Evolutionary conservation across 1,140 invertebrate species (phyloP).

Genomic region (Papilio xuthus): DNA sequence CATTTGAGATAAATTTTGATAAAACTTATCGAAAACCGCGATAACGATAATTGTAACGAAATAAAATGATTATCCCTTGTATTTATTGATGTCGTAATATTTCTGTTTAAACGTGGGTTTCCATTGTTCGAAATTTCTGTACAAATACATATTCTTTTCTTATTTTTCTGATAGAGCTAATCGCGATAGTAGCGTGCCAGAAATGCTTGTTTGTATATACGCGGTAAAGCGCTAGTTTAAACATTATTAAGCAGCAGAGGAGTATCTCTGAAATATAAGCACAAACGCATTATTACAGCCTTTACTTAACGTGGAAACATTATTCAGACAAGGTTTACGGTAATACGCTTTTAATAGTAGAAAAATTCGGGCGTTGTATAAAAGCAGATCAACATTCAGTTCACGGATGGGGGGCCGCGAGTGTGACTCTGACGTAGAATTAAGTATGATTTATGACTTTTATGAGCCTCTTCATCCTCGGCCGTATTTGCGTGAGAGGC

Average conservation of each 20-base stretch:
- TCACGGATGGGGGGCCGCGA: conserved; percentile 60
- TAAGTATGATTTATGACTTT: conserved; percentile 69
- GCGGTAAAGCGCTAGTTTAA: neutral
- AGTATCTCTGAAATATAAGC: neutral
- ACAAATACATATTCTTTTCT: no score
- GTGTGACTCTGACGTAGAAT: conserved; percentile 59
- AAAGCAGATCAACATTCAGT: conserved; percentile 56
- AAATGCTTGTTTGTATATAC: neutral
- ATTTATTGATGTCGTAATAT: no score
- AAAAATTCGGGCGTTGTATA: conserved; percentile 42
- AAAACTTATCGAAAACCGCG: no score
- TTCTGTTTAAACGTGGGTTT: no score
- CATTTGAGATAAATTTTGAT: no score
- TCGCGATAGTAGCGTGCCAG: no score
- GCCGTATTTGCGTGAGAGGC: conserved; percentile 51
- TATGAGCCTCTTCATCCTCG: conserved; percentile 51
- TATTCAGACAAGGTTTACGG: conserved; percentile 8
- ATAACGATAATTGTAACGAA: no score
- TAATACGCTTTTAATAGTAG: conserved; percentile 38
- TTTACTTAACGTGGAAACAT: conserved; percentile 4
- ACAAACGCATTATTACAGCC: neutral
- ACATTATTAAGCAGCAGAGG: neutral
- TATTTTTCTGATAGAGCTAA: no score
- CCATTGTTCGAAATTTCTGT: no score
- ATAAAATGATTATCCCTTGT: no score